Percentiles rank a stretch among this genome's conserved stretches.
phyloP scores from a whole-genome alignment of 2,113 vertebrate genomes.

The Calypte anna region DNA sequence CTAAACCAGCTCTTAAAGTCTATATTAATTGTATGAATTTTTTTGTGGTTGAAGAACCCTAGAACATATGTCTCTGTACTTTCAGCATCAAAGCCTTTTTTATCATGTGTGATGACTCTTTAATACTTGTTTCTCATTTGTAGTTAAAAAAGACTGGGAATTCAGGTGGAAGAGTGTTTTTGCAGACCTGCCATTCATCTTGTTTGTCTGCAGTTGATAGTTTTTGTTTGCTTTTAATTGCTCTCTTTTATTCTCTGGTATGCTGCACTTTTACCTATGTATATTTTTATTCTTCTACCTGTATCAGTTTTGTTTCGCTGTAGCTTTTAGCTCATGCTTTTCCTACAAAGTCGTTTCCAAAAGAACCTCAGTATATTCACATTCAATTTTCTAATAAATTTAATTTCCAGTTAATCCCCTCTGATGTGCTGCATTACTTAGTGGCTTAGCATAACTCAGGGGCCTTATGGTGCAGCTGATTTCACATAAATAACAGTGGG shows the following conservation, averaged over 20 bases:
- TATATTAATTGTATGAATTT: accelerated
- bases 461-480: neutral
- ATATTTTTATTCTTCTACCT: neutral
- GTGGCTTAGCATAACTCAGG: neutral
- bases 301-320: neutral
- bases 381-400: neutral
- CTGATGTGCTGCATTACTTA: neutral
- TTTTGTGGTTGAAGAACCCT: neutral
- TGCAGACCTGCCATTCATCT: neutral
- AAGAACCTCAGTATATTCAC: neutral
- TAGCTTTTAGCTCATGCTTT: neutral
- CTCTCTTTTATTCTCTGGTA: neutral
- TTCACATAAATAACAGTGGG: neutral
- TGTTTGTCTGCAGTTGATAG: neutral
- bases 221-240: neutral
- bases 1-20: neutral
- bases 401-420: neutral
- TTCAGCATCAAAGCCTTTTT: neutral
- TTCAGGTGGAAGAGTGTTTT: neutral
- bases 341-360: neutral
- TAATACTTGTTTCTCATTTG: neutral
- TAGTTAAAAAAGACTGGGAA: neutral
- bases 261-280: neutral
- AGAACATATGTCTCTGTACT: neutral
- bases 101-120: neutral